phyloP scores from a whole-genome alignment of 2,113 vertebrate genomes.

The Pampusana beccarii region DNA sequence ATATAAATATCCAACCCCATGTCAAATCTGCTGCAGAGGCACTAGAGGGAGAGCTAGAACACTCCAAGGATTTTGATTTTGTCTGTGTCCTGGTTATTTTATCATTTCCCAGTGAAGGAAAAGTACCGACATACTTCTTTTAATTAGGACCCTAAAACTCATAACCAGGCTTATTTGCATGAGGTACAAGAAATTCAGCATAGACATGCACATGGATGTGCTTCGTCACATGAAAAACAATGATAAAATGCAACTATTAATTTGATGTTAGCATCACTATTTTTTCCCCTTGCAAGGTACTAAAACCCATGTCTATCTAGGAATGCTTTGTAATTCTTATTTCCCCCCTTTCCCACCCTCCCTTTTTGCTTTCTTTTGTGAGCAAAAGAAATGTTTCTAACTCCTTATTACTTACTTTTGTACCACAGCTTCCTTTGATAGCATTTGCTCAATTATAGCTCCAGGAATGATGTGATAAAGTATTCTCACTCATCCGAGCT shows the following conservation, averaged over 20 bases:
- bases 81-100: background rate
- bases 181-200: background rate
- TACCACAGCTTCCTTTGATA: background rate
- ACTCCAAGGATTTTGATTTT: background rate
- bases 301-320: background rate
- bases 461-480: background rate
- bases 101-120: background rate
- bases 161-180: background rate
- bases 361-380: background rate
- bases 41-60: conserved; percentile 6
- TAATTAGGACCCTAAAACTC: background rate
- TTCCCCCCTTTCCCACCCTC: rapidly evolving
- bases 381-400: background rate
- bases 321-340: background rate
- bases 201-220: background rate
- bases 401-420: background rate
- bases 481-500: background rate
- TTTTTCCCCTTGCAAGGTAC: background rate
- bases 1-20: no score
- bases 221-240: background rate
- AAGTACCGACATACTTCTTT: background rate
- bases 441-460: background rate
- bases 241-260: background rate
- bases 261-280: background rate
- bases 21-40: background rate